phyloP scores from a whole-genome alignment of 1,140 invertebrate species.

The Ephestia elutella region DNA sequence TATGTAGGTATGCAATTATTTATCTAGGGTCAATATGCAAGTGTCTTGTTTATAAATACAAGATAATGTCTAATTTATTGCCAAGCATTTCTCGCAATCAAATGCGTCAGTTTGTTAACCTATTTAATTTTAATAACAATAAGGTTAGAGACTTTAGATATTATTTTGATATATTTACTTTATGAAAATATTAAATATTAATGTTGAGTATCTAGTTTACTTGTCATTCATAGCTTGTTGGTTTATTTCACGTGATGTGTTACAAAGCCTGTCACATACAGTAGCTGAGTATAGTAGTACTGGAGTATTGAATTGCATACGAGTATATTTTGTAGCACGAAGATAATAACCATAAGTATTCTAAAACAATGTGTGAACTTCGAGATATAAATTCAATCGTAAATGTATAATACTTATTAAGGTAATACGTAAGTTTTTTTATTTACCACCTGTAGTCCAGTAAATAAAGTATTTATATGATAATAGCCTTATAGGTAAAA shows the following conservation, averaged over 20 bases:
- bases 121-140: constrained; percentile 5
- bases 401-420: neutral
- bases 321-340: neutral
- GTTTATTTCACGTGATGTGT: constrained; percentile 26
- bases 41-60: constrained; percentile 34
- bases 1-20: constrained; percentile 38
- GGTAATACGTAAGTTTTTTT: too few relatives aligned
- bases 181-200: neutral
- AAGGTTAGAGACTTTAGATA: neutral
- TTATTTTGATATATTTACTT: neutral
- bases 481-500: too few relatives aligned
- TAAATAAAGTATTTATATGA: neutral
- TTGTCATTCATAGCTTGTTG: constrained; percentile 25
- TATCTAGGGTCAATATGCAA: constrained; percentile 63
- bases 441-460: neutral
- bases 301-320: constrained; percentile 1
- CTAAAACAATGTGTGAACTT: neutral
- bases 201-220: constrained; percentile 7
- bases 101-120: constrained; percentile 23
- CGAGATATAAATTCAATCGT: neutral
- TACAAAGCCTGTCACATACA: constrained; percentile 28
- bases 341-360: neutral
- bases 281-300: constrained; percentile 3
- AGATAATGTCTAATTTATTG: constrained; percentile 55
- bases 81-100: constrained; percentile 21